Conservation (phyloP, 1,140 invertebrate genomes). For the Saxidomus purpurata region DNA sequence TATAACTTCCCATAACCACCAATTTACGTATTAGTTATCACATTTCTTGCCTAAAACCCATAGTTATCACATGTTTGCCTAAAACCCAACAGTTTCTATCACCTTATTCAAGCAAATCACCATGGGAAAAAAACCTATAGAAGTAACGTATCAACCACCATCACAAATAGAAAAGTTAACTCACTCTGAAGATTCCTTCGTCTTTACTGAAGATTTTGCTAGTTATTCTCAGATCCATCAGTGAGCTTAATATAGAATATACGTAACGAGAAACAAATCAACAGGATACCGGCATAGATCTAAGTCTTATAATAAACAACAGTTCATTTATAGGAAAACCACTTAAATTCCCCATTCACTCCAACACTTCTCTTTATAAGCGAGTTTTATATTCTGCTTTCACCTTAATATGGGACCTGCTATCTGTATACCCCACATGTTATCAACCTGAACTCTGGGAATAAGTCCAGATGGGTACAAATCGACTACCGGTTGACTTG, state of each 20-base stretch:
- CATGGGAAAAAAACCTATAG: too few relatives aligned
- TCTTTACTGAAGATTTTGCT: neutral
- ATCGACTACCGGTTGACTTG: neutral
- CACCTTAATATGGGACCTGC: neutral
- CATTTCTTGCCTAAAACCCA: too few relatives aligned
- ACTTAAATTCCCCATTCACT: neutral
- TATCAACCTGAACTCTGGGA: slow-evolving; percentile 1
- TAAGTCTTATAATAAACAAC: neutral
- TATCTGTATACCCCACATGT: slow-evolving; percentile 17
- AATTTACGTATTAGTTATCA: too few relatives aligned
- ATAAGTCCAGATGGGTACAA: neutral
- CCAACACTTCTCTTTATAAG: neutral
- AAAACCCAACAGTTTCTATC: too few relatives aligned
- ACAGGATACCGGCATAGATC: too few relatives aligned
- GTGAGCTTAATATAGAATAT: neutral
- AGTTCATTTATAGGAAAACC: neutral
- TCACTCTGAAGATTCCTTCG: neutral
- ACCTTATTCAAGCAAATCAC: too few relatives aligned
- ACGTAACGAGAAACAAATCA: too few relatives aligned
- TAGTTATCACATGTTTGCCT: too few relatives aligned
- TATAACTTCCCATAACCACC: too few relatives aligned
- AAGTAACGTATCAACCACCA: too few relatives aligned
- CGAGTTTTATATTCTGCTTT: neutral
- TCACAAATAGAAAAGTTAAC: too few relatives aligned
- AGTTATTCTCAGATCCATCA: neutral